Evolutionary conservation across 2,888 invertebrate species (phyloP).

Genomic region (Polietes domitor): DNA sequence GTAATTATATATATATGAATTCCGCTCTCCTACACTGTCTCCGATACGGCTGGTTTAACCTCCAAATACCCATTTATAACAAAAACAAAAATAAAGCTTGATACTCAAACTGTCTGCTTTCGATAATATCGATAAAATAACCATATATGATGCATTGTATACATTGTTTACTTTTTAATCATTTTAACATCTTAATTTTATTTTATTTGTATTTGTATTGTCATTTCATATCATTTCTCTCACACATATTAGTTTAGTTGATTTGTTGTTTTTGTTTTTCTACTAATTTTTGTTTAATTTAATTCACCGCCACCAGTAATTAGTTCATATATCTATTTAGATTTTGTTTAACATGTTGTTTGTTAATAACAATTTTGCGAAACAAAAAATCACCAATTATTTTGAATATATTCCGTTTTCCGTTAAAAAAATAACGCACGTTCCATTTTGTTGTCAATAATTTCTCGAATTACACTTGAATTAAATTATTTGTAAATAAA

Average conservation of each 20-base stretch:
- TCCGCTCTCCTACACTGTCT: not conserved
- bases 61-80: not conserved
- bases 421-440: slow-evolving; percentile 3
- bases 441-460: slow-evolving; percentile 34
- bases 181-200: no score
- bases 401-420: slow-evolving; percentile 31
- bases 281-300: slow-evolving; percentile 20
- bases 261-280: no score
- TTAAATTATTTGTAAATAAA: slow-evolving; percentile 6
- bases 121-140: not conserved
- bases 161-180: no score
- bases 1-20: no score
- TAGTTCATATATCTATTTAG: no score
- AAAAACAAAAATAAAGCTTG: not conserved
- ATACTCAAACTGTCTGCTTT: not conserved
- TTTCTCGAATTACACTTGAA: slow-evolving; percentile 7
- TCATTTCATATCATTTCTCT: slow-evolving; percentile 16
- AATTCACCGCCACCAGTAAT: slow-evolving; percentile 11
- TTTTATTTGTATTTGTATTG: slow-evolving; percentile 1
- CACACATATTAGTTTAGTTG: slow-evolving; percentile 3
- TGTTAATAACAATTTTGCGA: slow-evolving; percentile 51
- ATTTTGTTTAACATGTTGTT: slow-evolving; percentile 12
- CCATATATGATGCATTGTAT: slow-evolving; percentile 20
- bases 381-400: slow-evolving; percentile 68
- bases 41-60: not conserved